Conservation (phyloP, 2,113 vertebrate genomes). For the Zosterops borbonicus region DNA sequence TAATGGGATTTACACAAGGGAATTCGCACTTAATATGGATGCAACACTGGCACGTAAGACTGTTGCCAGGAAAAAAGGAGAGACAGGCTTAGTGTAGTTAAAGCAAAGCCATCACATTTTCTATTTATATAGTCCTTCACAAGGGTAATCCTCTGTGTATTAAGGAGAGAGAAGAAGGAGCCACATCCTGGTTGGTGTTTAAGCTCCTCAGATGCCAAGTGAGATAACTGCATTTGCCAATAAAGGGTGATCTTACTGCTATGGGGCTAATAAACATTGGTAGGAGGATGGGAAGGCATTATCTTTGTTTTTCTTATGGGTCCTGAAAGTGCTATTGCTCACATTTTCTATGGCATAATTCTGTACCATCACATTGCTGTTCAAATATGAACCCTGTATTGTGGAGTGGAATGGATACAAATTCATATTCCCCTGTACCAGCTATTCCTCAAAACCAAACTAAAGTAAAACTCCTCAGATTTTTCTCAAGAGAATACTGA, state of each 20-base stretch:
- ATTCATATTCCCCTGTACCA: neutral
- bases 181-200: neutral
- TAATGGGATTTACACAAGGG: conserved; percentile 50
- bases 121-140: conserved; percentile 47
- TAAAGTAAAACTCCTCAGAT: neutral
- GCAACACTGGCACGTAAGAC: conserved; percentile 14
- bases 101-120: conserved; percentile 33
- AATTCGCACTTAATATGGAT: conserved; percentile 54
- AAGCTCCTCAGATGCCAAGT: conserved; percentile 7
- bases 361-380: neutral
- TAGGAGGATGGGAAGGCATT: neutral
- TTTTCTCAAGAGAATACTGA: neutral
- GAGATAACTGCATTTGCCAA: neutral
- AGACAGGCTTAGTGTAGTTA: neutral
- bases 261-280: neutral
- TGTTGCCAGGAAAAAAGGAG: neutral
- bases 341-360: neutral
- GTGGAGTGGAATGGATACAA: neutral
- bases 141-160: conserved; percentile 34
- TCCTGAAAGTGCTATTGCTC: neutral
- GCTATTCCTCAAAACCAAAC: neutral
- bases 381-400: neutral
- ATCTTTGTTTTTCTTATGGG: neutral
- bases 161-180: conserved; percentile 12
- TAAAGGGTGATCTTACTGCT: neutral